Evolutionary conservation across 2,113 vertebrate species (phyloP).

Genomic region (Cheilinus undulatus): DNA sequence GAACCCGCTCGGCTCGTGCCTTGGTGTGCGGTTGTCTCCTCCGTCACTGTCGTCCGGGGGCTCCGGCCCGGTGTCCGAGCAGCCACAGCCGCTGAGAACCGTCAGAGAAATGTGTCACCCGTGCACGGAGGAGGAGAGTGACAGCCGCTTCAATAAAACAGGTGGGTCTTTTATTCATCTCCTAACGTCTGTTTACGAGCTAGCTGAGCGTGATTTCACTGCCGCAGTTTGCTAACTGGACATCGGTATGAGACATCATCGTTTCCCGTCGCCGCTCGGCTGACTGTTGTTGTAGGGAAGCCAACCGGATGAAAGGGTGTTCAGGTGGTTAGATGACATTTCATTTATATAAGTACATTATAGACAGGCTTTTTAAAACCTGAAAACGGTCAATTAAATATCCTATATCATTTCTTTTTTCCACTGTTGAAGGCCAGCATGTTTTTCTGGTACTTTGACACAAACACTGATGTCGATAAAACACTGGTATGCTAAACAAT

Average conservation of each 20-base stretch:
- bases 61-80: conserved; percentile 42
- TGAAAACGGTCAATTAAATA: background rate
- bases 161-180: conserved; percentile 47
- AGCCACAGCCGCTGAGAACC: conserved; percentile 22
- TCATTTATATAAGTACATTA: background rate
- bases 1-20: background rate
- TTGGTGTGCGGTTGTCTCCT: background rate
- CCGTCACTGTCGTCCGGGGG: conserved; percentile 3
- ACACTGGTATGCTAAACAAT: background rate
- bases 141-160: conserved; percentile 52
- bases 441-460: conserved; percentile 1
- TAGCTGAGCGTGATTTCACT: background rate
- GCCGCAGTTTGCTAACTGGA: conserved; percentile 37
- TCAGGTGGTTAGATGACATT: background rate
- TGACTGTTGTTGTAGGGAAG: conserved; percentile 4
- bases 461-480: conserved; percentile 3
- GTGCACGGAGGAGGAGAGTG: conserved; percentile 63
- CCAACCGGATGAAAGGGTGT: conserved; percentile 15
- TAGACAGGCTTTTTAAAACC: background rate
- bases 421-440: conserved; percentile 22
- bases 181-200: background rate
- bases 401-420: background rate
- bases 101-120: conserved; percentile 76
- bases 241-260: conserved; percentile 35
- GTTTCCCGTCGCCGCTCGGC: conserved; percentile 22